phyloP scores from a whole-genome alignment of 2,113 vertebrate genomes.

The Potamarius usumacintae region DNA sequence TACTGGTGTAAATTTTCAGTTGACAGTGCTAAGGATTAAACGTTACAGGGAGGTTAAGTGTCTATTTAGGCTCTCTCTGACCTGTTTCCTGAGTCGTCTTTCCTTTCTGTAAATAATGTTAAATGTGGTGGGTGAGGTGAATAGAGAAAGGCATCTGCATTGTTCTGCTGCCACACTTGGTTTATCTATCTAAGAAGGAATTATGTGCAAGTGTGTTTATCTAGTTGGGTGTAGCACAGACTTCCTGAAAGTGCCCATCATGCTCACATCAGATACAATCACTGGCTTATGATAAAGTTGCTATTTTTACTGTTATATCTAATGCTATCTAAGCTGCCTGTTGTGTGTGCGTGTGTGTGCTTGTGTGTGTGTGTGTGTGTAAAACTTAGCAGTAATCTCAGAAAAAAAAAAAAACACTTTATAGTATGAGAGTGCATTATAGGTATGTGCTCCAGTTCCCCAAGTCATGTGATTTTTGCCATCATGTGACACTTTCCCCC shows the following conservation, averaged over 20 bases:
- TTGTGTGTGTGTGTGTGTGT: neutral
- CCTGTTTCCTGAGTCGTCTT: constrained; percentile 10
- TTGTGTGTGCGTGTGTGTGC: too few species aligned
- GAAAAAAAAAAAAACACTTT: neutral
- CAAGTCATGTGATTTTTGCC: constrained; percentile 24
- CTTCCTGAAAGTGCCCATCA: constrained; percentile 18
- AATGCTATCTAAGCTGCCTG: neutral
- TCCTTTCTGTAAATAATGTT: constrained; percentile 24
- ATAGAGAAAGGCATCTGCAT: constrained; percentile 48
- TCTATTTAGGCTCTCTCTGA: neutral
- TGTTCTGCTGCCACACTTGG: constrained; percentile 46
- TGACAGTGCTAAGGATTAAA: neutral
- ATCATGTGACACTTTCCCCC: constrained; percentile 18
- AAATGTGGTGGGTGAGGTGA: constrained; percentile 29
- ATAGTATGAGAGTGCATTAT: neutral
- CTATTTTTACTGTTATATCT: neutral
- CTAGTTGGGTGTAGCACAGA: constrained; percentile 13
- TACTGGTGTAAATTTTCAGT: neutral
- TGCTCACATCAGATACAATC: neutral
- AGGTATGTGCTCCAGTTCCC: neutral
- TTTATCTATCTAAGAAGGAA: constrained; percentile 24
- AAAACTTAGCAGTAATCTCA: neutral
- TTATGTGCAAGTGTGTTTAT: constrained; percentile 21
- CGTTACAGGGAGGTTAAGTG: neutral
- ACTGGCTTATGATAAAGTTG: neutral